Base-by-base conservation (phyloP, 2,797 vertebrate genomes). In the Carcharodon carcharias region DNA sequence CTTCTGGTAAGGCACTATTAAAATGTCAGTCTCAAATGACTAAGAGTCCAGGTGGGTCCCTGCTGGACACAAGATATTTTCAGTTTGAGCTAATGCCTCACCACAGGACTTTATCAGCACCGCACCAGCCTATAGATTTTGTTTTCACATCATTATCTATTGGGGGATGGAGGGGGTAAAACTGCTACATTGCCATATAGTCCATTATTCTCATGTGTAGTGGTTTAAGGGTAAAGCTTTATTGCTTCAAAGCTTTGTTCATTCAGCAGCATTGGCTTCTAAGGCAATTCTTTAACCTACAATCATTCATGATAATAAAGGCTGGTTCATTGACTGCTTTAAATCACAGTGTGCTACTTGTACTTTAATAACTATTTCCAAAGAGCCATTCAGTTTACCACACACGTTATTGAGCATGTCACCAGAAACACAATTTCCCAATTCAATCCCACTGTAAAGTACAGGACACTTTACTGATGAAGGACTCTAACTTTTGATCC, bases 1-100 rank as follows among this genome's bases (percentile, higher is more conserved):
- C 98, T 98, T 98, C 98, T 98, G 98, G 96, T 98, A 98, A 98
- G 98, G 98, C 98, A 98, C 98, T 98, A 98, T 98, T 98, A 98
- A 98, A 98, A 98, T 98, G 98, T 98, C 98, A 98, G 98, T 98
- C 98, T 97, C 98, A 98, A 98, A 98, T 98, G 98, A 98, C 98
- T 97, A 98, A 98, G 98, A 97, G 98, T 98, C 97, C 97, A 97
- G 97, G 97, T 97, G 97, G 97, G 98, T 98, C 98, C 98, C 98
- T 96, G 97, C 82, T 95, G 82, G 98, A 98, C 98, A 98, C 98
- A 98, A 97, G 98, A 98, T 98, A 97, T 98, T 98, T 98, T 98
- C 97, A 97, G 97, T 98, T 97, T 98, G 98, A 98, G 98, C 98
- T 98, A 98, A 98, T 98, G 98, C 98, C 98, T 98, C 98, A 98